Base-by-base conservation (phyloP, 2,888 invertebrate genomes). In the Sericinus montela region DNA sequence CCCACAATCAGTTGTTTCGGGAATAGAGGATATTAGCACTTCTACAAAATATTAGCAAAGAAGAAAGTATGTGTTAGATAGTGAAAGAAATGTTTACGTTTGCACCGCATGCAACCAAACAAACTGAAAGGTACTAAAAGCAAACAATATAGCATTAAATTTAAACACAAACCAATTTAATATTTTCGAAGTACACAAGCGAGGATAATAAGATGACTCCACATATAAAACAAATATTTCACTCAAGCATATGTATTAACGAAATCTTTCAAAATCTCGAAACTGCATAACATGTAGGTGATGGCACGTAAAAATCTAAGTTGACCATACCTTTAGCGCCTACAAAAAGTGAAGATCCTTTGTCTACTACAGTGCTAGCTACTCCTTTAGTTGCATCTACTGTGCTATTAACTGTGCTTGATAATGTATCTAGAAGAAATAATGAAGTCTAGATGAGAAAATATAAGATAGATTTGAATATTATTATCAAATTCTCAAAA, bases 371-470 rank as follows among this genome's bases (percentile, higher is more conserved):
- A 47, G 81, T 74, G 41, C 79, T 78, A 55, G 86, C 79, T 16
- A 84, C 80, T 62, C 80, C 80, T 58, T 88, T 88, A 48, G 85
- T 83, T 53, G 82, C 77, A 50, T 69, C 85, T 45, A 80, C 75
- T 14, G 85, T 84, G 55, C 67, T 75, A 58, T 72, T 75, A 25
- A 83, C 79, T 30, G 83, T 77, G 57, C 49, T 66, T 44, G 64
- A 48, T 55, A 69, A 57, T 23, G 62, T 59, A 61, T 65, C 67
- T 67, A 66, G 51, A 66, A 66, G 55, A 39, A 60, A 43, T 25
- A 48, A 42, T 51, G 50, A 28, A 30, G 11, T 25, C 25, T 25
- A 4, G 25, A 4, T 25, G 7, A 25, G 25, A 8, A 5, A 25
- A 25, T 1, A 6, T 25, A 25, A 8, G 4, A 25, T 25, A 7